phyloP scores from a whole-genome alignment of 2,113 vertebrate genomes.

The Sardina pilchardus region DNA sequence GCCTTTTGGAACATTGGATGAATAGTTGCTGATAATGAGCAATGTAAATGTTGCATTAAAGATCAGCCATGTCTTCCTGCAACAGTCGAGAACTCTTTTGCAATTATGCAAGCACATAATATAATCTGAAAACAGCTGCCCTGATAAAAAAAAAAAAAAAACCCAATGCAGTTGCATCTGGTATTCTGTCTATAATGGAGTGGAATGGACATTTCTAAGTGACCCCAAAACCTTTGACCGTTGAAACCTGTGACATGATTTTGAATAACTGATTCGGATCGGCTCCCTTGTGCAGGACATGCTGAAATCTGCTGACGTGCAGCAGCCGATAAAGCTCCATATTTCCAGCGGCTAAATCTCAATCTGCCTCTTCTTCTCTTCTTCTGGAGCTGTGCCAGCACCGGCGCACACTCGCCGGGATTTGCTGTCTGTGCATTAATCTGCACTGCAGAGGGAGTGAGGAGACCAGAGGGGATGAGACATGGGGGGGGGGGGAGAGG shows the following conservation, averaged over 20 bases:
- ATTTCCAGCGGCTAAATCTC: neutral
- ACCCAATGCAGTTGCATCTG: too few relatives aligned
- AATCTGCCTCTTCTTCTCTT: neutral
- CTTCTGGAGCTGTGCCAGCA: neutral
- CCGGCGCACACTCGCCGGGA: neutral
- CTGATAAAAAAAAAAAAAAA: too few relatives aligned
- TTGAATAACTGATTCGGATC: neutral
- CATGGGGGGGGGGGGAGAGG: neutral
- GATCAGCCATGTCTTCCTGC: too few relatives aligned
- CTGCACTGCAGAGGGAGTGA: neutral
- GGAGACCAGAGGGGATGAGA: neutral
- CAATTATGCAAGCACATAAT: too few relatives aligned
- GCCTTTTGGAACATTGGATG: too few relatives aligned
- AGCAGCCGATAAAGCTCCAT: neutral
- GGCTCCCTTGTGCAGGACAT: neutral
- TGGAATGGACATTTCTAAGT: too few relatives aligned
- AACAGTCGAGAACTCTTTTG: too few relatives aligned
- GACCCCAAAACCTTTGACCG: too few relatives aligned
- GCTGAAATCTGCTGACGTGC: neutral
- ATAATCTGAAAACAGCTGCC: too few relatives aligned
- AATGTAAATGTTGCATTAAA: too few relatives aligned
- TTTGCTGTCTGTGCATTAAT: neutral
- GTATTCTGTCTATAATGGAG: too few relatives aligned
- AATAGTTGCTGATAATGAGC: too few relatives aligned
- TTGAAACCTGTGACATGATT: neutral